Conservation (phyloP, 1,140 invertebrate genomes). For the Liolophura sinensis region DNA sequence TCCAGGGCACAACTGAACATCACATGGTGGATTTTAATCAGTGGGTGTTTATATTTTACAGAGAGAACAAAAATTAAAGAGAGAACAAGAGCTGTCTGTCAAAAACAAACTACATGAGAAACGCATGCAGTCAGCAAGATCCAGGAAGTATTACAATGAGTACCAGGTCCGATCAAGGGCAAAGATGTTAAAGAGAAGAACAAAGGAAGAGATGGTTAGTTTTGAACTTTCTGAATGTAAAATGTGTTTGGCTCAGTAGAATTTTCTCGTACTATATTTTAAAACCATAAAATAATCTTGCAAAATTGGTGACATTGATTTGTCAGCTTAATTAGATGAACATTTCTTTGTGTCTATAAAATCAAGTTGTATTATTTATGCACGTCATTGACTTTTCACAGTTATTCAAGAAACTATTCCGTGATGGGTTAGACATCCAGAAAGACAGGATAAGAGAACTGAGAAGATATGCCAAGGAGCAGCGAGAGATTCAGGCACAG, state of each 20-base stretch:
- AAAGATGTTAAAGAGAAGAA: conserved; percentile 54
- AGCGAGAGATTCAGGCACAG: conserved; percentile 38
- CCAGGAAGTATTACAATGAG: conserved; percentile 55
- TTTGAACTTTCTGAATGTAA: conserved; percentile 1
- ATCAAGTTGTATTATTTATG: neutral
- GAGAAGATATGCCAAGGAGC: conserved; percentile 54
- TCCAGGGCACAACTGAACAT: neutral
- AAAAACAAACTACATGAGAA: conserved; percentile 51
- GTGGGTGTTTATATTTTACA: conserved; percentile 17
- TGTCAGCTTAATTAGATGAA: neutral
- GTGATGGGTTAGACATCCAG: conserved; percentile 56
- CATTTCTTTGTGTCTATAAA: neutral
- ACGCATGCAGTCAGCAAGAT: conserved; percentile 49
- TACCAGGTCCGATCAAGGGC: conserved; percentile 51
- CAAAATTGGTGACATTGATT: neutral
- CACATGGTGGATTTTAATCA: neutral
- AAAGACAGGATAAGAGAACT: conserved; percentile 55
- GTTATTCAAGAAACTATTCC: conserved; percentile 56
- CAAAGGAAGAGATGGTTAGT: conserved; percentile 55
- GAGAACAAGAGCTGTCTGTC: conserved; percentile 36
- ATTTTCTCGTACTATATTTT: neutral
- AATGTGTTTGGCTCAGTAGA: neutral
- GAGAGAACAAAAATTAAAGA: conserved; percentile 50
- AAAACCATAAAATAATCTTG: neutral
- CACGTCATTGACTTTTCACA: conserved; percentile 18